These are phyloP conservation scores for Brotogeris chrysoptera DNA, from an alignment of 2,797 vertebrate species.

Conservation along the genomic window DNA sequence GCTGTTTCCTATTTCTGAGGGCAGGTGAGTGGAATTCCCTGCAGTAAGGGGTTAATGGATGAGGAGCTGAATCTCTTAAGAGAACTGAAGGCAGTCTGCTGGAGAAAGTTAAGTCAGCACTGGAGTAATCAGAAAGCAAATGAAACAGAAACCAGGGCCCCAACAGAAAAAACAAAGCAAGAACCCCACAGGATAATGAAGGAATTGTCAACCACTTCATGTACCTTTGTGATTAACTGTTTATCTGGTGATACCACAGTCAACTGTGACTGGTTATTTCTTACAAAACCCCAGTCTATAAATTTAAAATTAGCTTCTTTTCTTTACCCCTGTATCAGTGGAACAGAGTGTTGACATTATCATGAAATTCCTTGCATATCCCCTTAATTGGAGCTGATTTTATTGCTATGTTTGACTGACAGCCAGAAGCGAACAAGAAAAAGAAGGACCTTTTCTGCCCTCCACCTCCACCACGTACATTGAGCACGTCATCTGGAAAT, in stretches of 20 bases:
- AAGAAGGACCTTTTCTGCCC: constrained; percentile 5
- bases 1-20: background rate
- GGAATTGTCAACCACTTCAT: constrained; percentile 29
- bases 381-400: constrained; percentile 66
- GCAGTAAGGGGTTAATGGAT: constrained; percentile 49
- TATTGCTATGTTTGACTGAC: constrained; percentile 60
- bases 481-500: constrained; percentile 5
- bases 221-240: constrained; percentile 42
- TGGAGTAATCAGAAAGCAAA: constrained; percentile 57
- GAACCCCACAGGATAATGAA: constrained; percentile 27
- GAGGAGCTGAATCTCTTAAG: constrained; percentile 5
- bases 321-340: background rate
- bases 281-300: background rate
- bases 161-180: constrained; percentile 27
- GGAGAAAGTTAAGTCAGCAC: constrained; percentile 56
- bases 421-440: constrained; percentile 47
- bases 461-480: background rate
- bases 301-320: background rate
- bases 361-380: constrained; percentile 60
- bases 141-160: constrained; percentile 59
- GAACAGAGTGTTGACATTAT: constrained; percentile 50
- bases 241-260: constrained; percentile 35
- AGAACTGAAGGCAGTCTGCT: constrained; percentile 6
- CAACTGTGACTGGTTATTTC: background rate
- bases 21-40: background rate